These are phyloP conservation scores for Morus bassanus DNA, from an alignment of 2,797 vertebrate species.

Conservation along the genomic window DNA sequence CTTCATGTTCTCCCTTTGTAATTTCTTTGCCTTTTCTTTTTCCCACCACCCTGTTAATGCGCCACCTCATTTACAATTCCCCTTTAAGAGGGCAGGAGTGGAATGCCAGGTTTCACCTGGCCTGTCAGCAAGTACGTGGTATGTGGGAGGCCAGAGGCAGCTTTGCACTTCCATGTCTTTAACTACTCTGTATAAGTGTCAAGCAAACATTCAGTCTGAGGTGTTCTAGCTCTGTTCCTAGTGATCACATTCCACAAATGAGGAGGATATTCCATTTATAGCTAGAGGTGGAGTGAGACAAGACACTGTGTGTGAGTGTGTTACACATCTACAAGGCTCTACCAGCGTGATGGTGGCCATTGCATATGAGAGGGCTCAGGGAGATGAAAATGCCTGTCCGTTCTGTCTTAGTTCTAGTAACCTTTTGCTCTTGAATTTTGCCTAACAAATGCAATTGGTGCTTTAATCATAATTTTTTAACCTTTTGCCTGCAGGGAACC, in stretches of 20 bases:
- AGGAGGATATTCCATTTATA: accelerated
- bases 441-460: not conserved
- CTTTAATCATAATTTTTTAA: not conserved
- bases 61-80: not conserved
- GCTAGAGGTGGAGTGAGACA: not conserved
- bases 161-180: not conserved
- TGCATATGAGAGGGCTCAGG: not conserved
- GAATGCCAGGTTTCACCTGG: not conserved
- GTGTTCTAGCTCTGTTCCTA: not conserved
- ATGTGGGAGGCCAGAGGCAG: not conserved
- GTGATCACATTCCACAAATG: not conserved
- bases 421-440: not conserved
- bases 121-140: accelerated
- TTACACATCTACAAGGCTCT: not conserved
- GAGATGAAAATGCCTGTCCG: not conserved
- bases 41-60: not conserved
- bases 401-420: not conserved
- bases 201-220: not conserved
- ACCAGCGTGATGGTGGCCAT: accelerated
- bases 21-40: not conserved
- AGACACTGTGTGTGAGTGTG: accelerated
- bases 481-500: not conserved
- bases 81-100: not conserved
- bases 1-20: not conserved
- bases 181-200: not conserved